Evolutionary conservation across 2,888 invertebrate species (phyloP).

Genomic region (Lingula anatina): DNA sequence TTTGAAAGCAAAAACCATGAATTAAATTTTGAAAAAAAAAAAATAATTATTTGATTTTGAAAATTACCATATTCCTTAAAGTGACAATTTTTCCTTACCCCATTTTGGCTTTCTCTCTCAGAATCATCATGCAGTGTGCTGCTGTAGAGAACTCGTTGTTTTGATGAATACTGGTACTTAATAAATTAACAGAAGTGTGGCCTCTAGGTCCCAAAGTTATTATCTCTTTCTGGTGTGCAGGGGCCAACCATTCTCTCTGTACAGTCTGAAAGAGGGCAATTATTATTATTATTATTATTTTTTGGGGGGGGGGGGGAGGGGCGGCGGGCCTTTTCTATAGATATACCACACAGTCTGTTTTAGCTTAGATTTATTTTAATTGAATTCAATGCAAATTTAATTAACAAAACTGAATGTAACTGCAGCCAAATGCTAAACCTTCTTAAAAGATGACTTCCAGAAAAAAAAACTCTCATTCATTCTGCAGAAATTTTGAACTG

Average conservation of each 20-base stretch:
- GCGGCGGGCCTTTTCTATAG: slow-evolving; percentile 11
- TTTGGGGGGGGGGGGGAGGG: background rate
- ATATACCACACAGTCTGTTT: slow-evolving; percentile 24
- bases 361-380: no score
- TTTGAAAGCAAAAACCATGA: background rate
- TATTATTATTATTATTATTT: background rate
- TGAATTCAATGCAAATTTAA: no score
- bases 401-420: no score
- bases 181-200: no score
- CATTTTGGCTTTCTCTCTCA: slow-evolving; percentile 23
- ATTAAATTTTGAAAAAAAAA: background rate
- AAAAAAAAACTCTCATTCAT: slow-evolving; percentile 15
- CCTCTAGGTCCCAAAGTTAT: slow-evolving; percentile 13
- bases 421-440: no score
- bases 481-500: background rate
- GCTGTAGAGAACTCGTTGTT: slow-evolving; percentile 14
- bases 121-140: slow-evolving; percentile 22
- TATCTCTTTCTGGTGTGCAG: background rate
- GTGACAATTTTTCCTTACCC: slow-evolving; percentile 13
- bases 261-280: background rate
- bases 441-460: no score
- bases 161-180: no score
- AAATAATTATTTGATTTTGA: background rate
- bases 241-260: slow-evolving; percentile 2
- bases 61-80: background rate